A percentile compares a stretch with the other conserved stretches of the same genome.
phyloP scores from a whole-genome alignment of 2,113 vertebrate genomes.

The Muscicapa adusta region DNA sequence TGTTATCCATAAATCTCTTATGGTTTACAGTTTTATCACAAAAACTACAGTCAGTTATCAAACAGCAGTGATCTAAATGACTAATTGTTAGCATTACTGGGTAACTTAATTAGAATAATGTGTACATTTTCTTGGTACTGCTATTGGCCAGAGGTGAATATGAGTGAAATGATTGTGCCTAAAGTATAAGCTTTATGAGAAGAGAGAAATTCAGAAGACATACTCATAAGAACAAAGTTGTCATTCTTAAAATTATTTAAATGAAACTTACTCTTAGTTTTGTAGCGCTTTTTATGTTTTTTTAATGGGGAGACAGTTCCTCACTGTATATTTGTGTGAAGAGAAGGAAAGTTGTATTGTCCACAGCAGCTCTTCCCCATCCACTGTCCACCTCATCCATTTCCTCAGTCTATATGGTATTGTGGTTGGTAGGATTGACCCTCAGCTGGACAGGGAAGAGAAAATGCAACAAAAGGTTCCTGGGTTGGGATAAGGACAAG shows the following conservation, averaged over 20 bases:
- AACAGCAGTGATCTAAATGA: not conserved
- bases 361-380: not conserved
- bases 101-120: not conserved
- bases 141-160: not conserved
- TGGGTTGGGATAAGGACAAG: not conserved
- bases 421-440: not conserved
- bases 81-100: not conserved
- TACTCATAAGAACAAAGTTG: not conserved
- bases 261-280: not conserved
- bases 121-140: not conserved
- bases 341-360: not conserved
- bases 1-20: constrained; percentile 12
- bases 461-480: not conserved
- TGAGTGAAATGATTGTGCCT: not conserved
- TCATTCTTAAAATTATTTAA: not conserved
- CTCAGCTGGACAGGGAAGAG: not conserved
- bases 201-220: not conserved
- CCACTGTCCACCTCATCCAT: not conserved
- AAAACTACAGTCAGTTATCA: not conserved
- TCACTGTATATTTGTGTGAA: not conserved
- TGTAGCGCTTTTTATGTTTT: not conserved
- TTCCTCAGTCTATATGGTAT: not conserved
- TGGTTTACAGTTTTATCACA: not conserved
- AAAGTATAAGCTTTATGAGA: not conserved
- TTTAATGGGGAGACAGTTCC: not conserved